These are phyloP conservation scores for Notarius lentiginosus DNA, from an alignment of 2,113 vertebrate genomes.

Conservation along the genomic window DNA sequence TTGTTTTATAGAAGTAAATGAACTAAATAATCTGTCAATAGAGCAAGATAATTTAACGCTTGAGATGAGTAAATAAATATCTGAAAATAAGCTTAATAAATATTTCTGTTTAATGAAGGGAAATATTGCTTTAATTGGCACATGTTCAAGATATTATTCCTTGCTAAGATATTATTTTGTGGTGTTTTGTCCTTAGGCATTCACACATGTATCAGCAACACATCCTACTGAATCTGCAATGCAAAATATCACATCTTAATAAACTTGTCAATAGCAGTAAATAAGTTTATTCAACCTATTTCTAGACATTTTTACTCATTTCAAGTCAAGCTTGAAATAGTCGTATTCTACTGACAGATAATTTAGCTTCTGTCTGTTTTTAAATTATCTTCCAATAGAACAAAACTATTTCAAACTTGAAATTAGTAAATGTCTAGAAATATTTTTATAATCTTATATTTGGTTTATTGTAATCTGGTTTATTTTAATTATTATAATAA, in stretches of 20 bases:
- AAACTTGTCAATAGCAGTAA: neutral
- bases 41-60: neutral
- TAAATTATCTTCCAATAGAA: neutral
- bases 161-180: neutral
- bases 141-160: neutral
- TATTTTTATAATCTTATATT: neutral
- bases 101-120: conserved; percentile 37
- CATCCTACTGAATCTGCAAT: neutral
- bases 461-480: neutral
- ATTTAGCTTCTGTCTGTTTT: neutral
- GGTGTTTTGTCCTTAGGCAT: neutral
- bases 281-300: neutral
- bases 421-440: neutral
- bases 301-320: neutral
- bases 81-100: neutral
- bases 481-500: no score
- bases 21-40: neutral
- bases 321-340: neutral
- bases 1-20: neutral
- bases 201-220: neutral
- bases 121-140: neutral
- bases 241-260: neutral
- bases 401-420: neutral
- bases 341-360: neutral
- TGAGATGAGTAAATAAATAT: neutral